A percentile compares a stretch with the other conserved stretches of the same genome.
phyloP scores from a whole-genome alignment of 2,888 invertebrate genomes.

The Ditylenchus weischeri region DNA sequence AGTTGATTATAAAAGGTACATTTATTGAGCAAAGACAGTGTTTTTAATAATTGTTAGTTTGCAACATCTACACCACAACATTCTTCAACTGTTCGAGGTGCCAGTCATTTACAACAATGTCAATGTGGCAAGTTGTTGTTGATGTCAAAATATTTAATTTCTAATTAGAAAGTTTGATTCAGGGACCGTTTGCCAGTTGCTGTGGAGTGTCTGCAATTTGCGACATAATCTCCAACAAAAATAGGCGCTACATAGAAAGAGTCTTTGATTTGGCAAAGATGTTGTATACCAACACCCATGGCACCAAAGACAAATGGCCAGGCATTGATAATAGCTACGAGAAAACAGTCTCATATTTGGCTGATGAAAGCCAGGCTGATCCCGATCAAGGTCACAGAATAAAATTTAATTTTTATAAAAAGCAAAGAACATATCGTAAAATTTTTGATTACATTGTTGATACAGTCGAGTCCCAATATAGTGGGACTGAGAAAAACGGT shows the following conservation, averaged over 20 bases:
- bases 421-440: no score
- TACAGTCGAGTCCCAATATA: no score
- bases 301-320: background rate
- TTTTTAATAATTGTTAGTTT: background rate
- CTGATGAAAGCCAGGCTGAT: background rate
- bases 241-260: background rate
- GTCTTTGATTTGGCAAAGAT: background rate
- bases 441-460: no score
- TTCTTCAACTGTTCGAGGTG: background rate
- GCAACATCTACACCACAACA: slow-evolving; percentile 1
- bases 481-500: no score
- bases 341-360: background rate
- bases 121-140: background rate
- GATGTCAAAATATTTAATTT: background rate
- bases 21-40: no score
- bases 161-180: background rate
- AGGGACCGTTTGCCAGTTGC: background rate
- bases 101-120: slow-evolving; percentile 2
- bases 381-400: background rate
- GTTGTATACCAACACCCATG: background rate
- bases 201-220: background rate
- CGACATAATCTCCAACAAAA: background rate
- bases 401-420: no score
- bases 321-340: slow-evolving; percentile 1
- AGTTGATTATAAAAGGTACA: slow-evolving; percentile 1